These are phyloP conservation scores for Heliangelus exortis DNA, from an alignment of 2,797 vertebrate species.

Conservation along the genomic window DNA sequence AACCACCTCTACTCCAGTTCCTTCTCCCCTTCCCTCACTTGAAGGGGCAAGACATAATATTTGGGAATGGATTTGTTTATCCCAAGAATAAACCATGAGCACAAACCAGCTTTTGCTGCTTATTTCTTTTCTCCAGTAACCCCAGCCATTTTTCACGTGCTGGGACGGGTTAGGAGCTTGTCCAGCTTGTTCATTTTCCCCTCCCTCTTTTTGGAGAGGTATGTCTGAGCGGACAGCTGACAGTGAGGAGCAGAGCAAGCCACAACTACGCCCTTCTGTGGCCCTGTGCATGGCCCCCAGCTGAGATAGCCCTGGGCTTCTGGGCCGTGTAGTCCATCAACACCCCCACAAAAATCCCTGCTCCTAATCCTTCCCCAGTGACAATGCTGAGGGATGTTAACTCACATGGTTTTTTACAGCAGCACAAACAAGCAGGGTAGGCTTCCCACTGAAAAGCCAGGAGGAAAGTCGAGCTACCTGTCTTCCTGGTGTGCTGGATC, in stretches of 20 bases:
- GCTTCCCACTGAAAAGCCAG: background rate
- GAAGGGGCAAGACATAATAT: background rate
- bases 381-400: background rate
- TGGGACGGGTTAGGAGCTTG: background rate
- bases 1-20: background rate
- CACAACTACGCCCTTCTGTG: background rate
- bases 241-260: background rate
- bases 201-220: background rate
- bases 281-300: rapidly evolving
- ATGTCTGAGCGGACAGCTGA: background rate
- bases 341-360: background rate
- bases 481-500: background rate
- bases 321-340: background rate
- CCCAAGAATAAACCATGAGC: background rate
- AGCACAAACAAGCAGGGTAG: background rate
- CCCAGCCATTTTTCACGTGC: background rate
- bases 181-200: background rate
- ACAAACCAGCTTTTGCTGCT: background rate
- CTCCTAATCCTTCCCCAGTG: background rate
- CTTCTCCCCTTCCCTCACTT: background rate
- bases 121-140: background rate
- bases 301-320: background rate
- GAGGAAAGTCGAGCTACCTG: background rate
- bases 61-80: constrained; percentile 5
- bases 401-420: background rate